Base-by-base conservation (phyloP, 2,888 invertebrate genomes). In the Pyrrhosoma nymphula region DNA sequence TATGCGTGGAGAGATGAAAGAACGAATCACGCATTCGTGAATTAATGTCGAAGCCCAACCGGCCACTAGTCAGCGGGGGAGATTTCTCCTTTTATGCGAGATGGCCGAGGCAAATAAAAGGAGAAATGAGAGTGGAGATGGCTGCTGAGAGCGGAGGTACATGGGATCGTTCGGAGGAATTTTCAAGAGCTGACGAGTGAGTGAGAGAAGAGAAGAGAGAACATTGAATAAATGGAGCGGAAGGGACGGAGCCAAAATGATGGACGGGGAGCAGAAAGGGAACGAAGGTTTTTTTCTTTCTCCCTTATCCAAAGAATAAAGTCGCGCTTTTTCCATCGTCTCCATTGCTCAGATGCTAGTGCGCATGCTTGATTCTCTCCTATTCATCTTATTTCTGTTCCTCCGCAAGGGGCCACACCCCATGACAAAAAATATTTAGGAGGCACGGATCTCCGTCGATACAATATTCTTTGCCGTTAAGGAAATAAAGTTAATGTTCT, bases 221-320 rank as follows among this genome's bases (percentile, higher is more conserved):
- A 88, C 39, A 88, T 88, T 88, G 88, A 47, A 88, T 88, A 88
- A 88, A 88, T 47, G 88, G 88, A 23, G 88, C 20, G 35, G 88
- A 88, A 88, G 39, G 35, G 88, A 88, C 1, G 47, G 88, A 18
- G 2, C 35, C 69, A 12, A 47, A 39, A 39, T 88, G 88, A 88
- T 88, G 39, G 88, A 39, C 88, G 35, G 39, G 39, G 88, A 88
- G 47, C 39, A 88, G 47, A 88, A 88, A n/a, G 88, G 39, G n/a
- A 69, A n/a, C 6, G 26, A 69, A 12, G 69, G 23, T 69, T 69
- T 69, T 69, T 69, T 26, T 26, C 69, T 47, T 47, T 2, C 47
- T 69, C 69, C 69, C n/a, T 88, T 88, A 47, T 88, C 88, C 47
- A 16, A 4, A 88, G 88, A 88, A 39, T 39, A n/a, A 47, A 88